Evolutionary conservation across 1,140 invertebrate species (phyloP), one percentile per base, ranked within the genome.

Genomic region (Aphaenogaster rudis): DNA sequence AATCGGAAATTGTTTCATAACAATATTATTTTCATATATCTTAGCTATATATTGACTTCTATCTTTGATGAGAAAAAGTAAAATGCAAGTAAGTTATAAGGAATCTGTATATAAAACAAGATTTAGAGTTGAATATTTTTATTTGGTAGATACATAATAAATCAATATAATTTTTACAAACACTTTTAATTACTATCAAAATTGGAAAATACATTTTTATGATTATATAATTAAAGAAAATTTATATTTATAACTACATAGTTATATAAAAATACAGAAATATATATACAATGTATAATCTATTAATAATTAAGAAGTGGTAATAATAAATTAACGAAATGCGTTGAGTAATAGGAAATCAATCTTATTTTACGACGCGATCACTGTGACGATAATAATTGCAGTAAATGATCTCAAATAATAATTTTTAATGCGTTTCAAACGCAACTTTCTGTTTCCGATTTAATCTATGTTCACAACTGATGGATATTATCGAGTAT

Each of bases 241-340:
- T 48, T 21, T 15, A 21, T 28, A 52, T 72, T 52, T 50, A 52
- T 50, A 50, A 0, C 2, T 64, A 39, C 39, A n/a, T 64, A 61
- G 13, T 69, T 45, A 71, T 15, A 28, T 15, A 28, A 71, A 28
- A 48, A 48, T 48, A 69, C 8, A 28, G 48, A 28, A 13, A 45
- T 45, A 11, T 5, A 52, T 8, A n/a, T 33, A 50, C 13, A 71
- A 17, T 6, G 15, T 15, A 11, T 36, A 45, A 48, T 74, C 8
- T 36, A 74, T 36, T 54, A 74, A 33, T 50, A 54, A 74, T 39
- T 54, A 28, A 74, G 9, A 6, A 67, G 28, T 28, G 42, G 15
- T 9, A 64, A 39, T 42, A 33, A 72, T 72, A 54, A 52, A 52
- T 74, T 77, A 59, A 59, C 36, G n/a, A 76, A 45, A 39, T 39